Evolutionary conservation across 2,113 vertebrate species (phyloP), one percentile per base, ranked within the genome.

Genomic region (Calonectris borealis): DNA sequence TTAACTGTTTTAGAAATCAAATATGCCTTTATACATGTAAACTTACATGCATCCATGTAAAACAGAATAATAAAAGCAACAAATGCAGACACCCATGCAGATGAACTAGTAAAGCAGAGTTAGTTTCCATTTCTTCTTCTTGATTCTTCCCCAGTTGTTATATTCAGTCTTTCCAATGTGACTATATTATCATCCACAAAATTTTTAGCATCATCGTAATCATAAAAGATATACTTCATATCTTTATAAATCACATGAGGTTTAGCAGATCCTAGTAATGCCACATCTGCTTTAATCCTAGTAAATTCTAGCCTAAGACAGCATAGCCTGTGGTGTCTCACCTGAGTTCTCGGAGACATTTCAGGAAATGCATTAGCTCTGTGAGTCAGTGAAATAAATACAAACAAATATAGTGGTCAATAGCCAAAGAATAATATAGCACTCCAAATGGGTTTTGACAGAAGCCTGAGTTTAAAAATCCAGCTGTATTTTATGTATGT

Each of bases 241-340:
- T 96, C 95, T 98, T 98, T 97, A 98, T 96, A 97, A 98, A 97
- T 95, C 96, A 97, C 92, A 87, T 34, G 82, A 97, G 97, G 80
- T 92, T 83, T 79, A 95, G 96, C 61, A 97, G 96, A 87, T 85
- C 90, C 91, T 95, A 93, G 81, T 83, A 95, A 91, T 92, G 61
- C 66, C 81, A 96, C 84, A 62, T 91, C 92, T 93, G 75, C 95
- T 97, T 97, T 95, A 96, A 89, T 96, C 79, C 84, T 94, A 96
- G 88, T 88, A 90, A 92, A 96, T 93, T 96, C 70, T 94, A 95
- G 80, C 46, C 62, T 89, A 69, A 93, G 16, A 91, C 66, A 83
- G 46, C 48, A 75, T 72, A 89, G 80, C 51, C 70, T 85, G 27
- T 92, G 46, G 42, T 94, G 60, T 89, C 76, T 97, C 93, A 95